These are phyloP conservation scores for Aptenodytes forsteri DNA, from an alignment of 2,113 vertebrate genomes.

Conservation along the genomic window DNA sequence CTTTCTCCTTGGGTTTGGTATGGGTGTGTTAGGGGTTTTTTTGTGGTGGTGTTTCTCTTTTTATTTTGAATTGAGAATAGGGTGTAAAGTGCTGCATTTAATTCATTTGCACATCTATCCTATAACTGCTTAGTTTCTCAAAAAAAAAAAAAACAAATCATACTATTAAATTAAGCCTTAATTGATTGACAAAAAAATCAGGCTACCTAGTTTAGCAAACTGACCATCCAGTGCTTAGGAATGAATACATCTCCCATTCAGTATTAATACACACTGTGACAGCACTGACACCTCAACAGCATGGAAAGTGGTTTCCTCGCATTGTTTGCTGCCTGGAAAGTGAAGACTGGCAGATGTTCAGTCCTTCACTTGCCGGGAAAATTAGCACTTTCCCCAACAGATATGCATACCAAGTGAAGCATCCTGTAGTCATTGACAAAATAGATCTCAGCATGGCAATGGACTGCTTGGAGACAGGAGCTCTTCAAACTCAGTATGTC, in stretches of 20 bases:
- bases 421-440: constrained; percentile 23
- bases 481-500: background rate
- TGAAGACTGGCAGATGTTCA: constrained; percentile 52
- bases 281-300: background rate
- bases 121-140: background rate
- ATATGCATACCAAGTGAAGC: background rate
- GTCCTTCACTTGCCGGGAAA: constrained; percentile 40
- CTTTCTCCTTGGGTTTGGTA: background rate
- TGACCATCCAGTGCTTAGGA: background rate
- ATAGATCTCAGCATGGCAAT: background rate
- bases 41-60: background rate
- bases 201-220: background rate
- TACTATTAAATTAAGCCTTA: background rate
- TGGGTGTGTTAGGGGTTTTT: rapidly evolving
- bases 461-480: background rate
- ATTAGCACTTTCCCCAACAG: constrained; percentile 37
- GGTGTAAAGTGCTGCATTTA: background rate
- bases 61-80: background rate
- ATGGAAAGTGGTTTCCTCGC: background rate
- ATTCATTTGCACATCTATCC: background rate
- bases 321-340: background rate
- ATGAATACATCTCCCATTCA: background rate
- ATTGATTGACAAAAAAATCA: background rate
- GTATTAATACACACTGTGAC: background rate
- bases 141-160: background rate